Percentiles rank a stretch among this genome's conserved stretches.
Conservation (phyloP, 2,888 invertebrate genomes). For the Pteria penguin region DNA sequence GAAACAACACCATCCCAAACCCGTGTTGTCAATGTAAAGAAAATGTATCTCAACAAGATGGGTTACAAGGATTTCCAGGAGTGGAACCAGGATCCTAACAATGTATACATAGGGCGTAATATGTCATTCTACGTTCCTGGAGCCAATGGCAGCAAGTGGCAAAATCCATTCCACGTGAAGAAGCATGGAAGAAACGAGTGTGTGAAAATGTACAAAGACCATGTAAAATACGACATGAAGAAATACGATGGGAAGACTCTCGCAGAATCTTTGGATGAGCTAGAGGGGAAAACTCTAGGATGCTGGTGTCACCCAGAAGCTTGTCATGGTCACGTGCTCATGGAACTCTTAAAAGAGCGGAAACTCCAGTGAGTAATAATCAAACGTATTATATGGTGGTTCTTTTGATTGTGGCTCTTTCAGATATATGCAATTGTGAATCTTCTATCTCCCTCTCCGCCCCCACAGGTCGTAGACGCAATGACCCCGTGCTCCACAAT, state of each 20-base stretch:
- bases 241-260: slow-evolving; percentile 46
- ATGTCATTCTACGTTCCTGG: slow-evolving; percentile 55
- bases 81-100: slow-evolving; percentile 48
- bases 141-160: slow-evolving; percentile 56
- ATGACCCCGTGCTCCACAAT: too few relatives aligned
- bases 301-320: slow-evolving; percentile 60
- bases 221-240: slow-evolving; percentile 40
- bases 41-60: slow-evolving; percentile 36
- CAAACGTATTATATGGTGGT: too few relatives aligned
- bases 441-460: too few relatives aligned
- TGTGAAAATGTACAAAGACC: slow-evolving; percentile 42
- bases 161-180: slow-evolving; percentile 49
- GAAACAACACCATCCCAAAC: too few relatives aligned
- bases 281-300: slow-evolving; percentile 55
- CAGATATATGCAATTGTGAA: too few relatives aligned
- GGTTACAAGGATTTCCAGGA: slow-evolving; percentile 51
- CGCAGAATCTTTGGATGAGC: slow-evolving; percentile 49
- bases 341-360: slow-evolving; percentile 41
- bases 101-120: slow-evolving; percentile 56
- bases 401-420: too few relatives aligned
- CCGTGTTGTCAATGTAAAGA: slow-evolving; percentile 44
- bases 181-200: slow-evolving; percentile 37
- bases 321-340: slow-evolving; percentile 56
- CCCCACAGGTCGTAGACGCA: too few relatives aligned
- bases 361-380: neutral